Conservation (phyloP, 2,797 vertebrate species). For the Lacerta bilineata region DNA sequence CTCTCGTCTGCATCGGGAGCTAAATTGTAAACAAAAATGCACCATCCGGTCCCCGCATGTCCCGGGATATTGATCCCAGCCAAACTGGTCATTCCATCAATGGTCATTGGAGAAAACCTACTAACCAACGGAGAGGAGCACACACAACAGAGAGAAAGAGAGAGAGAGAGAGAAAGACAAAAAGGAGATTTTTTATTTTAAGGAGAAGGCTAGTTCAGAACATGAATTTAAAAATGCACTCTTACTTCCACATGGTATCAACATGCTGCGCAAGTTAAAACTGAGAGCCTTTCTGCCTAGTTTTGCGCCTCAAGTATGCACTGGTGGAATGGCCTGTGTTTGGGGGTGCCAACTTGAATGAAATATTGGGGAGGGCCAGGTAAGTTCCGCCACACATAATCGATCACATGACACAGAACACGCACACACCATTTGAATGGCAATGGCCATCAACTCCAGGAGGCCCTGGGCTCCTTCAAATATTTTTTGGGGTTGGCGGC, state of each 20-base stretch:
- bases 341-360: too few species aligned
- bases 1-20: constrained; percentile 97
- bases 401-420: too few species aligned
- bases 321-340: neutral
- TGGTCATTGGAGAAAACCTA: constrained; percentile 97
- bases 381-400: too few species aligned
- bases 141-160: constrained; percentile 56
- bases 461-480: too few species aligned
- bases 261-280: constrained; percentile 10
- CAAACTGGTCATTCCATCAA: constrained; percentile 97
- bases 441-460: too few species aligned
- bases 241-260: constrained; percentile 7
- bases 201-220: neutral
- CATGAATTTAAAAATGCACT: constrained; percentile 26
- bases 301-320: neutral
- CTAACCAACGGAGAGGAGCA: constrained; percentile 71
- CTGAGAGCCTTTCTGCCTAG: constrained; percentile 9
- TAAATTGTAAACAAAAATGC: constrained; percentile 99
- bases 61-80: constrained; percentile 98
- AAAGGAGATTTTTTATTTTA: constrained; percentile 35
- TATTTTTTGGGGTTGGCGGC: too few species aligned
- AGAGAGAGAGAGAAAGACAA: constrained; percentile 55
- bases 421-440: too few species aligned
- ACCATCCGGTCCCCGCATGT: constrained; percentile 95
- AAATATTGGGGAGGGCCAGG: too few species aligned